Evolutionary conservation across 2,797 vertebrate species (phyloP), one percentile per base, ranked within the genome.

Genomic region (Sebastes trivittatus): DNA sequence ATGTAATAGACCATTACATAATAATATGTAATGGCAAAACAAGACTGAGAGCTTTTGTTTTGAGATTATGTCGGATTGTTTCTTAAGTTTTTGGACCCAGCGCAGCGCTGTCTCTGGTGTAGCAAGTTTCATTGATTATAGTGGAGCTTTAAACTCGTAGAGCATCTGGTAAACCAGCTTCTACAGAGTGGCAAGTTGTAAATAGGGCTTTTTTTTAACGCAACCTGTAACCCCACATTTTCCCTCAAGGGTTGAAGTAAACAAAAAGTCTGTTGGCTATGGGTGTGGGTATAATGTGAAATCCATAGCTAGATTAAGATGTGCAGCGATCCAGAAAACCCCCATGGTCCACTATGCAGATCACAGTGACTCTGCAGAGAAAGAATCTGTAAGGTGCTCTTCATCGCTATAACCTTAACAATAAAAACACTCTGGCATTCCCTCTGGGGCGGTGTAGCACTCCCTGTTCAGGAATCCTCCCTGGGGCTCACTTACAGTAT

Each of bases 341-440:
- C 65, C 14, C 13, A 11, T 8, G 13, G 11, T 54, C 36, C 9
- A 13, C 36, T 23, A 2, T 13, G 63, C 5, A 38, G 34, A 18
- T 49, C 18, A 20, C 1, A 14, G 63, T 72, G 59, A 60, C 58
- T 70, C 62, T 73, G 36, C 59, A 74, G 62, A 64, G 56, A 54
- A 55, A 61, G 20, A 80, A 64, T 58, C 54, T 72, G 29, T 18
- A 66, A 38, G 18, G 4, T 64, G 25, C 49, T 32, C n/a, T 34
- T 54, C 29, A 64, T 86, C 6, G 11, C 58, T 4, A 63, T 4
- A 60, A 71, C 61, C 55, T 49, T 22, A 38, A 73, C 56, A 65
- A 54, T 75, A 71, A 84, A 84, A 81, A 46, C 38, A 34, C 46
- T 34, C 18, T 52, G 63, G 46, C 38, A 36, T 16, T 74, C 64